Percentiles rank a stretch among this genome's conserved stretches.
Conservation (phyloP, 1,140 invertebrate genomes). For the Panagrolaimus sp. region DNA sequence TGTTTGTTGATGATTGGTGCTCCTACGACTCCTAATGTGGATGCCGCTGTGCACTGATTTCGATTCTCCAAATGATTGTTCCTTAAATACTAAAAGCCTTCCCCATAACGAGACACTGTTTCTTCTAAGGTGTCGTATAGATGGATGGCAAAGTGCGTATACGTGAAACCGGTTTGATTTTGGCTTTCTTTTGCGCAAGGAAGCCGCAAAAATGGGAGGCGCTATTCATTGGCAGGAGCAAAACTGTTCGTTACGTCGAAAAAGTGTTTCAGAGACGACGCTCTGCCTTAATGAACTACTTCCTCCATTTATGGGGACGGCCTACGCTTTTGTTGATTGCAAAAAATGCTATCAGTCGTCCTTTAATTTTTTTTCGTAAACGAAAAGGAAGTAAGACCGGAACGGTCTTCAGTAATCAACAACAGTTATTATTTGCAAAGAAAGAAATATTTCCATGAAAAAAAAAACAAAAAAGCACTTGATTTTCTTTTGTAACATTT, state of each 20-base stretch:
- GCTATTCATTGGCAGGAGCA: slow-evolving; percentile 1
- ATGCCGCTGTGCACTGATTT: slow-evolving; percentile 11
- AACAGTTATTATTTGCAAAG: too few species aligned
- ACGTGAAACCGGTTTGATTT: background rate
- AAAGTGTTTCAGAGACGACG: background rate
- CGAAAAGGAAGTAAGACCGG: too few species aligned
- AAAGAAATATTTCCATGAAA: too few species aligned
- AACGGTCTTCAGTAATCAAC: too few species aligned
- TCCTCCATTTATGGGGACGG: background rate
- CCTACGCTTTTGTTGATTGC: slow-evolving; percentile 2
- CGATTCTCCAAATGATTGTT: background rate
- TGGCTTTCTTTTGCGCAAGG: slow-evolving; percentile 1
- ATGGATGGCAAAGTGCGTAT: too few species aligned
- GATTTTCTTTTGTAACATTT: too few species aligned
- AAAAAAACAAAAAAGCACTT: too few species aligned
- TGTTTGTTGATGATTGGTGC: slow-evolving; percentile 12
- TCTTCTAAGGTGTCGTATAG: too few species aligned
- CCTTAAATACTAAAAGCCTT: slow-evolving; percentile 8
- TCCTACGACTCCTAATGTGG: background rate
- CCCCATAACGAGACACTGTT: too few species aligned
- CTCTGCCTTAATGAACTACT: slow-evolving; percentile 8
- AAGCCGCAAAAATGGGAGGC: slow-evolving; percentile 9
- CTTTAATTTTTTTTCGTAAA: too few species aligned
- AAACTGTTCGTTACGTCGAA: background rate
- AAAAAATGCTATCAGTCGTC: background rate